Conservation (phyloP, 1,140 invertebrate genomes). For the Penaeus vannamei region DNA sequence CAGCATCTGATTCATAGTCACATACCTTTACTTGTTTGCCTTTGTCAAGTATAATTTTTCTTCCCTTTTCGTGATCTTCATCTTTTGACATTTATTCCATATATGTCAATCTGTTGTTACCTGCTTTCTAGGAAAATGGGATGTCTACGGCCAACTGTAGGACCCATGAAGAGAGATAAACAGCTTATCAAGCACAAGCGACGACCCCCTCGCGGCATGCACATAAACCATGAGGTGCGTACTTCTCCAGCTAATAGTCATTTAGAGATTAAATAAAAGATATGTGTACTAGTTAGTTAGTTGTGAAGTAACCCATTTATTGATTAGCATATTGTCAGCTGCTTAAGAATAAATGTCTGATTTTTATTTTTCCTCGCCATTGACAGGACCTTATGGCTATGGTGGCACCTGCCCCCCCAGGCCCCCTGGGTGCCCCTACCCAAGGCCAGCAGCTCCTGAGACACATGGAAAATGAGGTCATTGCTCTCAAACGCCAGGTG, state of each 20-base stretch:
- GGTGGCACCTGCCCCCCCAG: constrained; percentile 57
- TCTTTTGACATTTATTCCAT: too few species aligned
- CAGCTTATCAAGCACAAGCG: constrained; percentile 81
- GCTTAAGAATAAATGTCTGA: background rate
- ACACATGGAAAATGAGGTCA: constrained; percentile 92
- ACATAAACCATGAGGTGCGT: constrained; percentile 97
- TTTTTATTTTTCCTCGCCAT: background rate
- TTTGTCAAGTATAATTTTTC: too few species aligned
- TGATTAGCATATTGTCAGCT: background rate
- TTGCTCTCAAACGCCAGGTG: constrained; percentile 95
- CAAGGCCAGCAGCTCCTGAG: constrained; percentile 86
- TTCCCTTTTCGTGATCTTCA: too few species aligned
- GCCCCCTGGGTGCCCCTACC: constrained; percentile 81
- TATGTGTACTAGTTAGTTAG: background rate
- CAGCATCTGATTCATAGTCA: too few species aligned
- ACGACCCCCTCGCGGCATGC: constrained; percentile 95
- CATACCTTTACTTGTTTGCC: too few species aligned
- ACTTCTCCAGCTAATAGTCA: background rate
- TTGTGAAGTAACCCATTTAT: background rate
- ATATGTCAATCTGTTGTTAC: too few species aligned
- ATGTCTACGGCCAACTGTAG: constrained; percentile 78
- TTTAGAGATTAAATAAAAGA: too few species aligned
- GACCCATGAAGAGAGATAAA: constrained; percentile 74
- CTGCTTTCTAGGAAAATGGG: constrained; percentile 58
- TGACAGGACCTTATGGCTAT: constrained; percentile 63